Base-by-base conservation (phyloP, 2,888 invertebrate species). In the Eubasilissa splendida region DNA sequence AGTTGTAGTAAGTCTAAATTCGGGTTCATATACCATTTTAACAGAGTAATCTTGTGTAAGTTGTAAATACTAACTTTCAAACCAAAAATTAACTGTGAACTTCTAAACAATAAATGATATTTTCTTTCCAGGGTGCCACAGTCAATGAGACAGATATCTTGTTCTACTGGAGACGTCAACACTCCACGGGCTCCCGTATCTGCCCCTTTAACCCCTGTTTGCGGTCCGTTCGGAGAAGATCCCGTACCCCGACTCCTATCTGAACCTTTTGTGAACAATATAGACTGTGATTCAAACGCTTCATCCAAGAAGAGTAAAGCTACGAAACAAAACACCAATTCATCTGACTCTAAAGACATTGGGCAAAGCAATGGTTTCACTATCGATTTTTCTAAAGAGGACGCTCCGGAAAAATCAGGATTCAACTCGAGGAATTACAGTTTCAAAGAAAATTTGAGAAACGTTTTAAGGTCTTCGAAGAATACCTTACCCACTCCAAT, bases 111-210 rank as follows among this genome's bases (percentile, higher is more conserved):
- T 5, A n/a, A 33, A 50, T 73, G 50, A 50, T 50, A 54, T 74
- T 7, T 70, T 70, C 22, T 50, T 84, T 86, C 14, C 81, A 88
- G 89, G 82, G 88, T 88, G 9, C 88, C 88, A 84, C 88, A 88
- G 5, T 88, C 88, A 74, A 88, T 88, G 87, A 84, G 88, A 33
- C 88, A 89, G 80, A 83, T 89, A 11, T 87, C 87, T 50, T 79
- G 77, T 42, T 88, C 88, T 1, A 87, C 86, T n/a, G 86, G 84
- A 10, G 86, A 87, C 76, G 82, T 87, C 50, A 87, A 88, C 8
- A 88, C 88, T 1, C 88, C 88, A 0, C 88, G 89, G 80, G 88
- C 89, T 4, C 89, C 89, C 7, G 87, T 88, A 7, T 88, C 87
- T 7, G 86, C 87, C 4, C 86, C 87, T 2, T 85, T 85, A 81